Evolutionary conservation across 2,113 vertebrate genomes (phyloP), one percentile per base, ranked within the genome.

Genomic region (Geococcyx californianus): DNA sequence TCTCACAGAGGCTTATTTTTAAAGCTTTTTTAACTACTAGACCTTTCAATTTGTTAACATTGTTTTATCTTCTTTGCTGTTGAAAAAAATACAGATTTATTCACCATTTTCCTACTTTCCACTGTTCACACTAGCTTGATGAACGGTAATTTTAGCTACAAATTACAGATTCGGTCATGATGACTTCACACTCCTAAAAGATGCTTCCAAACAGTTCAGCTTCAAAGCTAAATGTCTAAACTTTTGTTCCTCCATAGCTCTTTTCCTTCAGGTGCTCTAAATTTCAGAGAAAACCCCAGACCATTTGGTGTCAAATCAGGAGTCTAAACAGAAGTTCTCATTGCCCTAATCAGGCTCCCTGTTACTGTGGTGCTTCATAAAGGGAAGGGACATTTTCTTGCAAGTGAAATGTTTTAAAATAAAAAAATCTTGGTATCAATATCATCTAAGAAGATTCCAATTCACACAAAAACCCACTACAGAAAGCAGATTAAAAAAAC

Each of bases 201-300:
- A 81, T 1, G 6, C 36, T 79, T 86, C 49, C 25, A 40, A 90
- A 92, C 29, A 62, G 49, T 42, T 92, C 69, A 78, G 2, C 45
- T 62, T 84, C 31, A 62, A 89, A 81, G 34, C 10, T 38, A 0
- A 5, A 47, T 25, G 36, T 82, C 23, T 59, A 76, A 55, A n/a
- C 87, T 52, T 94, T 66, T 90, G 36, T 49, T 93, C 45, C 47
- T 90, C 28, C 7, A 17, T 6, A 68, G 44, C 10, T 77, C 60
- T 88, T 95, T 64, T n/a, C 66, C 72, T 91, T 82, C 70, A 89
- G 90, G 59, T 29, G 69, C 40, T 84, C 44, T 81, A n/a, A 89
- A 74, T 36, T 36, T 63, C 51, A 90, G 5, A 83, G 66, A 85
- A 91, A 95, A 63, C 36, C 59, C 31, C 44, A 64, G 21, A 84